Base-by-base conservation (phyloP, 1,140 invertebrate species). In the Helicoverpa zea region DNA sequence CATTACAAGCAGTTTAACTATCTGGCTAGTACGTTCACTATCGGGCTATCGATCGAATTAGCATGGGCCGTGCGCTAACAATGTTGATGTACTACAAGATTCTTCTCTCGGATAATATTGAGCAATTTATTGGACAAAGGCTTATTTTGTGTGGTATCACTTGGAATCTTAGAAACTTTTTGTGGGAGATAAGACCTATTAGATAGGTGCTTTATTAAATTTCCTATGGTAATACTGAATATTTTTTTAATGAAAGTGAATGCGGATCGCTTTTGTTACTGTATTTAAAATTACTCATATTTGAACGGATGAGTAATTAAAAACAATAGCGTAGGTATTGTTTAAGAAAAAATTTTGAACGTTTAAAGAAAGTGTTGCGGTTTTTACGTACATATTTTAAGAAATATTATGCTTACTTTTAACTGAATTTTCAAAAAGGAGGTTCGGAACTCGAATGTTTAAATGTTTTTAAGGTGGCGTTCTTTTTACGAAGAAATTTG, bases 31-130 rank as follows among this genome's bases (percentile, higher is more conserved):
- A 66, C 47, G 61, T 16, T 43, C 61, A 66, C n/a, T 77, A 77
- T 77, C 75, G 75, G 43, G 16, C 43, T 49, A 83, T 84, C 82
- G 85, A 87, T 88, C 80, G 79, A 83, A 87, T 88, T 87, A 85
- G 84, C 85, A 89, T 86, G 85, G 86, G 81, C 80, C 75, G 81
- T 81, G 83, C 74, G 47, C 75, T 76, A 77, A 77, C 61, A 77
- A 77, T 66, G 75, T 77, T 49, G 54, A 76, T 59, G 4, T 23
- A 76, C 30, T 23, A 76, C 74, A 29, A 77, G 74, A 77, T 77
- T 52, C 64, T 77, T 77, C 47, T 77, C 74, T 51, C 12, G 18
- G 74, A 77, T 77, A 35, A 77, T 52, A 77, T 52, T 77, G 5
- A 23, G 18, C 68, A 35, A 72, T 72, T 54, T 56, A 56, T 56